phyloP scores from a whole-genome alignment of 2,797 vertebrate species.

The Menidia menidia region DNA sequence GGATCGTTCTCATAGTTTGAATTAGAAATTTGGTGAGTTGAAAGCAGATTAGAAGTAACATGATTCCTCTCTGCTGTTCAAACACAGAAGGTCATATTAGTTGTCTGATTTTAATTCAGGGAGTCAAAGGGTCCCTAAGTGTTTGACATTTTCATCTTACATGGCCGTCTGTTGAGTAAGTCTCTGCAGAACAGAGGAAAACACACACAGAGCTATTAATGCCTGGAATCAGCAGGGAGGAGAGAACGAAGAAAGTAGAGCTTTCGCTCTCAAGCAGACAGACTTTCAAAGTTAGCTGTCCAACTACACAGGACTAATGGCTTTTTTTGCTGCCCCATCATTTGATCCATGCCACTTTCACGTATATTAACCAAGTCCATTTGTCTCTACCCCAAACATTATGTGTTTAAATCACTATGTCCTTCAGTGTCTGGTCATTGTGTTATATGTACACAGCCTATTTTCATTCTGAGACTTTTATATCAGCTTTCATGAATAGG shows the following conservation, averaged over 20 bases:
- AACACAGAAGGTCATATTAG: conserved; percentile 38
- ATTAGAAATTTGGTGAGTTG: neutral
- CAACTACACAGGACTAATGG: neutral
- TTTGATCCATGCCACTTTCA: neutral
- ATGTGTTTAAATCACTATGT: no score
- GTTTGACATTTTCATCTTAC: conserved; percentile 38
- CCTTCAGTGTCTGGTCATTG: no score
- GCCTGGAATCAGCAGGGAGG: conserved; percentile 14
- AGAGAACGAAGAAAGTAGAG: conserved; percentile 14
- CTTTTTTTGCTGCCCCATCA: no score
- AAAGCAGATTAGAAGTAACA: neutral
- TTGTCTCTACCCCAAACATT: no score
- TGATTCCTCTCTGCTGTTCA: neutral
- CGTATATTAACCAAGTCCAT: neutral
- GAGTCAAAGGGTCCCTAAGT: conserved; percentile 15
- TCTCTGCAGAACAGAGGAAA: conserved; percentile 38
- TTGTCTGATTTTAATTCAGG: conserved; percentile 33
- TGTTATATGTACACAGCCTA: no score
- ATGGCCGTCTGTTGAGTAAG: conserved; percentile 32
- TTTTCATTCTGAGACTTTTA: no score
- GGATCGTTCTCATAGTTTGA: neutral
- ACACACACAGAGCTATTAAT: conserved; percentile 22
- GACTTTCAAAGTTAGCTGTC: neutral
- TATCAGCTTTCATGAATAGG: no score
- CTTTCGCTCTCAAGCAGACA: neutral